Percentiles rank a stretch among this genome's conserved stretches.
These are phyloP conservation scores for Paracentrotus lividus DNA, from an alignment of 53 echinoderm and acorn worm genomes.

Conservation along the genomic window DNA sequence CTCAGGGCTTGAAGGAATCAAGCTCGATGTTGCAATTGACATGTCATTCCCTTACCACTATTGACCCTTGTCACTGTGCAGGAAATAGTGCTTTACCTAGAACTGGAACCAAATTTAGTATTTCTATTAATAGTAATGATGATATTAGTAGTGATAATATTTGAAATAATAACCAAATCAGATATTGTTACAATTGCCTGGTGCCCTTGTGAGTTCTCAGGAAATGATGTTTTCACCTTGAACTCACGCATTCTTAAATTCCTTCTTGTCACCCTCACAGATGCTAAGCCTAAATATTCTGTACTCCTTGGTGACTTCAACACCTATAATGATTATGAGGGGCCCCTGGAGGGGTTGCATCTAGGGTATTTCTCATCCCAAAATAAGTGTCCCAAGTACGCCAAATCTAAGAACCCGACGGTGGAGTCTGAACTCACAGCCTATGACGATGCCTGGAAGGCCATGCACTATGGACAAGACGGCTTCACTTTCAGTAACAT, in stretches of 20 bases:
- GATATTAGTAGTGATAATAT: not conserved
- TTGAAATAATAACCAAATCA: not conserved
- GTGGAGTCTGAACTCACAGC: slow-evolving; percentile 71
- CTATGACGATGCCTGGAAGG: slow-evolving; percentile 83
- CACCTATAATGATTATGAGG: slow-evolving; percentile 82
- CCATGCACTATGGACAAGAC: slow-evolving; percentile 70
- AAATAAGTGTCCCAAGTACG: slow-evolving; percentile 82
- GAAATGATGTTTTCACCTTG: not conserved
- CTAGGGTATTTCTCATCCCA: slow-evolving; percentile 80
- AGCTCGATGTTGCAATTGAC: too few species aligned
- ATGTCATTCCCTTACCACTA: too few species aligned
- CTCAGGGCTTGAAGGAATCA: too few species aligned
- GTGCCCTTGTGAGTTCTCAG: not conserved
- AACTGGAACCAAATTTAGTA: too few species aligned
- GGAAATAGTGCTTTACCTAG: too few species aligned
- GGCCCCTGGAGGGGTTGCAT: slow-evolving; percentile 84
- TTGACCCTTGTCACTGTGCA: too few species aligned
- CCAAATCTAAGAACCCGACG: slow-evolving; percentile 77
- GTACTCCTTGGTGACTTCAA: slow-evolving; percentile 88
- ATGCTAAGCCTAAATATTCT: slow-evolving; percentile 74
- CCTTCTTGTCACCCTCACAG: slow-evolving; percentile 50
- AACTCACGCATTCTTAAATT: not conserved
- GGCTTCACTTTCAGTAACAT: slow-evolving; percentile 92
- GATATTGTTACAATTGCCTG: not conserved
- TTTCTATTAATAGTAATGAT: too few species aligned